Conservation (phyloP, 2,888 invertebrate species). For the Diaprepes abbreviatus region DNA sequence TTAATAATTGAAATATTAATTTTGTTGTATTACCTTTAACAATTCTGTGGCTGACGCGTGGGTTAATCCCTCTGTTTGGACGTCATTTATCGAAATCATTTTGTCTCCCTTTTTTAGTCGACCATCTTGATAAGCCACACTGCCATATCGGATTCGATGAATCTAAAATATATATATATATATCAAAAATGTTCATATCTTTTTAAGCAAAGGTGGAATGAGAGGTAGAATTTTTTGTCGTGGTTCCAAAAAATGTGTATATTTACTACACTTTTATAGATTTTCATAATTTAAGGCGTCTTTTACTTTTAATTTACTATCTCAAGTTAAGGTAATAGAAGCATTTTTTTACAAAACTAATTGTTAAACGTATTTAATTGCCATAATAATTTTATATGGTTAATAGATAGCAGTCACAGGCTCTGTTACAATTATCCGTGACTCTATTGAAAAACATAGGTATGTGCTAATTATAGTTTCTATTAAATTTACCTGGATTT, state of each 20-base stretch:
- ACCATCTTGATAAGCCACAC: slow-evolving; percentile 89
- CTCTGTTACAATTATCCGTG: neutral
- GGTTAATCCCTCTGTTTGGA: slow-evolving; percentile 84
- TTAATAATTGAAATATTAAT: neutral
- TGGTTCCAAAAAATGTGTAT: too few relatives aligned
- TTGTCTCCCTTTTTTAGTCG: slow-evolving; percentile 88
- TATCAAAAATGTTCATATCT: too few relatives aligned
- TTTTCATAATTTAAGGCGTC: too few relatives aligned
- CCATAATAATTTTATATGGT: too few relatives aligned
- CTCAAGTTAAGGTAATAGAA: too few relatives aligned
- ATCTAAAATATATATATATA: too few relatives aligned
- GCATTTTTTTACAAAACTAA: too few relatives aligned
- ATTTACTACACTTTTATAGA: too few relatives aligned
- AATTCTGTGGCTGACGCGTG: slow-evolving; percentile 90
- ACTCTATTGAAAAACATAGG: neutral
- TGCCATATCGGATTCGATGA: slow-evolving; percentile 88
- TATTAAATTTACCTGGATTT: neutral
- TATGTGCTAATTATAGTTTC: neutral
- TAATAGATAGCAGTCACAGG: neutral
- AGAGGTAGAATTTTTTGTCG: too few relatives aligned
- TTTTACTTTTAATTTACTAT: too few relatives aligned
- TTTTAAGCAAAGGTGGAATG: too few relatives aligned
- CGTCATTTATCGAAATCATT: slow-evolving; percentile 90
- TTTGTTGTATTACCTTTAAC: slow-evolving; percentile 78
- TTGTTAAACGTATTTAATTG: too few relatives aligned